phyloP scores from a whole-genome alignment of 2,888 invertebrate species.

The Beris morrisii region DNA sequence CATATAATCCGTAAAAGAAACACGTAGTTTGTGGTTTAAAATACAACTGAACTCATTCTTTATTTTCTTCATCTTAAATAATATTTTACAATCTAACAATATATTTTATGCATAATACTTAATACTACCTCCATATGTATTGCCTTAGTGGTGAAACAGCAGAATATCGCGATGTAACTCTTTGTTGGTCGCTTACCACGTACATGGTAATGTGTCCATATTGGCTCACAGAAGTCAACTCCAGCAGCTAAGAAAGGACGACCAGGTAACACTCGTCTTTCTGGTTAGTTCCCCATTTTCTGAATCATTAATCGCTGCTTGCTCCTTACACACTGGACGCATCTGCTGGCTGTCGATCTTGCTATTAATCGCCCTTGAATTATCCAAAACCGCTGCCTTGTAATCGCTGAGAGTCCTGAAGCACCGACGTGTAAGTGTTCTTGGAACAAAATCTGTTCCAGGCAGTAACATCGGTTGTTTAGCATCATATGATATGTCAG shows the following conservation, averaged over 20 bases:
- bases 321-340: constrained; percentile 34
- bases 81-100: no score
- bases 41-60: no score
- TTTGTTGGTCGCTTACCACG: constrained; percentile 18
- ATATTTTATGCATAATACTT: no score
- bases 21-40: no score
- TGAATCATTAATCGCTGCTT: constrained; percentile 29
- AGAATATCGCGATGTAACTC: constrained; percentile 10
- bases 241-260: constrained; percentile 14
- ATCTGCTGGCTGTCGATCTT: constrained; percentile 2
- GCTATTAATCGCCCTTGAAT: constrained; percentile 9
- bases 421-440: constrained; percentile 8
- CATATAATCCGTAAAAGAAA: no score
- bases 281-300: constrained; percentile 24
- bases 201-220: no score
- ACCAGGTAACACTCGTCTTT: background rate
- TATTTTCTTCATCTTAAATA: no score
- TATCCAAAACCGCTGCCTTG: constrained; percentile 30
- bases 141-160: no score
- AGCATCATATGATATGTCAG: background rate
- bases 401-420: background rate
- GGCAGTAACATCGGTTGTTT: constrained; percentile 2
- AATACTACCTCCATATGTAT: constrained; percentile 31
- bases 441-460: background rate
- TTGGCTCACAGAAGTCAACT: constrained; percentile 22